Conservation (phyloP, 2,888 invertebrate species). For the Aplocera efformata region DNA sequence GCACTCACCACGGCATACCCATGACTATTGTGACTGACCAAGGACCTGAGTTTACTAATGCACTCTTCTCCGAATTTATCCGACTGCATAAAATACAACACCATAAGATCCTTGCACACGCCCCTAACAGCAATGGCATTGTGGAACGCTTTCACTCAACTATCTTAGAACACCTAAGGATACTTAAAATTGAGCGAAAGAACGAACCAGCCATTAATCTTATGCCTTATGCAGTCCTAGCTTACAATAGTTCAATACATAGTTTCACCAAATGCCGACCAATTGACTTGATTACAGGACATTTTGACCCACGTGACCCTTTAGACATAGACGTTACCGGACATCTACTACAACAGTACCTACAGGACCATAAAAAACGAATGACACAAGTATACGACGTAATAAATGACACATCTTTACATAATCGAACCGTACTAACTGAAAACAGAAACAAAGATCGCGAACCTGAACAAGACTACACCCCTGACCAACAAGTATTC, state of each 20-base stretch:
- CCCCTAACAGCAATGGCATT: conserved; percentile 23
- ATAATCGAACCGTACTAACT: too few species aligned
- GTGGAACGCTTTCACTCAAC: conserved; percentile 16
- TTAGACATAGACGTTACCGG: conserved; percentile 26
- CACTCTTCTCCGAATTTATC: conserved; percentile 17
- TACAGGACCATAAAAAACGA: too few species aligned
- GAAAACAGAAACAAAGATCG: too few species aligned
- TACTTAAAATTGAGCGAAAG: conserved; percentile 8
- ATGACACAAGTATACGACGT: too few species aligned
- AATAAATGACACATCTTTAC: too few species aligned
- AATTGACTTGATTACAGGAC: conserved; percentile 28
- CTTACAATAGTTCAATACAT: too few species aligned
- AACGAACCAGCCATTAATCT: conserved; percentile 8
- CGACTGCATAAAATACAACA: conserved; percentile 21
- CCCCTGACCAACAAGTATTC: too few species aligned
- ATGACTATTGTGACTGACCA: conserved; percentile 24
- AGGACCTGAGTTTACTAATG: conserved; percentile 26
- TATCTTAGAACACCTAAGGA: too few species aligned
- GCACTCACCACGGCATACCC: conserved; percentile 19
- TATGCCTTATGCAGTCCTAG: conserved; percentile 8
- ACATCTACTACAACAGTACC: conserved; percentile 31
- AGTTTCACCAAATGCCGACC: conserved; percentile 32
- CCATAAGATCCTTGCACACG: conserved; percentile 14
- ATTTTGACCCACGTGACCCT: conserved; percentile 30
- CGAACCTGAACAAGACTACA: too few species aligned